phyloP scores from a whole-genome alignment of 1,140 invertebrate genomes.

The Stratiolaelaps scimitus region DNA sequence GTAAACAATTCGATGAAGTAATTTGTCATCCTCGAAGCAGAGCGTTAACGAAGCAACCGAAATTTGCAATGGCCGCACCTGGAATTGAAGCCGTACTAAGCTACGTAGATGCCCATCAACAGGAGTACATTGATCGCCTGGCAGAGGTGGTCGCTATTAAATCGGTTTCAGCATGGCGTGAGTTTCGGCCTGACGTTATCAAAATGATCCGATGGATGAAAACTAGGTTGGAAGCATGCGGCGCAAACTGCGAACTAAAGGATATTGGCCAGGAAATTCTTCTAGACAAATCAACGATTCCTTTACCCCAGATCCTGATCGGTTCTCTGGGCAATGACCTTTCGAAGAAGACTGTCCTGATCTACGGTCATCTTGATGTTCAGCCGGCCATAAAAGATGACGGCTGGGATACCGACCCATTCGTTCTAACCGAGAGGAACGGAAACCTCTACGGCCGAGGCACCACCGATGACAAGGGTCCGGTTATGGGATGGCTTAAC shows the following conservation, averaged over 20 bases:
- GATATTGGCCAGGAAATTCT: slow-evolving; percentile 63
- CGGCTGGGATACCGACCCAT: slow-evolving; percentile 92
- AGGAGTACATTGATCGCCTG: slow-evolving; percentile 62
- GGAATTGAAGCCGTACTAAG: too few relatives aligned
- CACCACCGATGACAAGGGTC: slow-evolving; percentile 80
- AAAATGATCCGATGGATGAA: slow-evolving; percentile 67
- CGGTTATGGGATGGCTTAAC: slow-evolving; percentile 77
- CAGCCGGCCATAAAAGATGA: slow-evolving; percentile 75
- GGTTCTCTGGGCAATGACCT: slow-evolving; percentile 67
- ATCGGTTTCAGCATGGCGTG: slow-evolving; percentile 84
- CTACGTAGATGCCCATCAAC: slow-evolving; percentile 60
- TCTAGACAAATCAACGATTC: slow-evolving; percentile 55
- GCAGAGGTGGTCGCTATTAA: slow-evolving; percentile 79
- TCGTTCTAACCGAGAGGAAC: slow-evolving; percentile 70
- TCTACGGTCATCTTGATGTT: slow-evolving; percentile 97
- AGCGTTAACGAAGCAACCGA: too few relatives aligned
- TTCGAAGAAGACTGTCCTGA: slow-evolving; percentile 64
- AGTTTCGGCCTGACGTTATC: slow-evolving; percentile 56
- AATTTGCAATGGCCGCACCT: too few relatives aligned
- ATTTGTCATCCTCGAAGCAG: too few relatives aligned
- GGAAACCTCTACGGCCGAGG: slow-evolving; percentile 85
- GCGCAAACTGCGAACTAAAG: slow-evolving; percentile 57
- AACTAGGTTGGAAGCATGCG: slow-evolving; percentile 47
- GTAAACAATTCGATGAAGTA: too few relatives aligned
- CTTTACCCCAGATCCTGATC: slow-evolving; percentile 76